Percentiles rank a stretch among this genome's conserved stretches.
Conservation (phyloP, 1,140 invertebrate species). For the Plectrocnemia conspersa region DNA sequence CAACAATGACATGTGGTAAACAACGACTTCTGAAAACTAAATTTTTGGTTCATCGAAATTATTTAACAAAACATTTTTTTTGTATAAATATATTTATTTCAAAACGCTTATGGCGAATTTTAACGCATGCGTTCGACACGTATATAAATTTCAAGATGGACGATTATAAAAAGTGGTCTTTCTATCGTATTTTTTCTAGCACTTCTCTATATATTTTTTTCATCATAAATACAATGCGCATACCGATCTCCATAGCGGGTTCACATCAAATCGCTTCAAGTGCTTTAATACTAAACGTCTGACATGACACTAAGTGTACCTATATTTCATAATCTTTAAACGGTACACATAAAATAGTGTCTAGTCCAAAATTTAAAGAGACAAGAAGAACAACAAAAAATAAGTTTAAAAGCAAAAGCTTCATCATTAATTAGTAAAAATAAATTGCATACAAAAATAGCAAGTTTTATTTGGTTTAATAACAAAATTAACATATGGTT, state of each 20-base stretch:
- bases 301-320: constrained; percentile 22
- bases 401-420: too few species aligned
- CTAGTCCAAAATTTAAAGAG: too few species aligned
- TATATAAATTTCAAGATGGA: too few species aligned
- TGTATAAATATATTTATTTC: constrained; percentile 18
- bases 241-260: constrained; percentile 20
- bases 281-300: constrained; percentile 22
- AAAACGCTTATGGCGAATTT: constrained; percentile 10
- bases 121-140: constrained; percentile 12
- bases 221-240: constrained; percentile 19
- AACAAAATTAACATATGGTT: too few species aligned
- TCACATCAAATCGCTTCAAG: constrained; percentile 20
- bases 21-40: too few species aligned
- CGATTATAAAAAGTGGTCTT: constrained; percentile 20
- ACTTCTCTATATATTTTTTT: constrained; percentile 8
- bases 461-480: too few species aligned
- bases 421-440: too few species aligned
- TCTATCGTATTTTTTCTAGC: constrained; percentile 14
- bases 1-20: too few species aligned
- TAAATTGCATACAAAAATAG: too few species aligned
- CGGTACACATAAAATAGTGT: constrained; percentile 18
- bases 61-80: too few species aligned
- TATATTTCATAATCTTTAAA: constrained; percentile 22
- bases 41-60: too few species aligned
- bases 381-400: too few species aligned